A percentile compares a stretch with the other conserved stretches of the same genome.
phyloP scores from a whole-genome alignment of 1,140 invertebrate species.

The Hetaerina americana region DNA sequence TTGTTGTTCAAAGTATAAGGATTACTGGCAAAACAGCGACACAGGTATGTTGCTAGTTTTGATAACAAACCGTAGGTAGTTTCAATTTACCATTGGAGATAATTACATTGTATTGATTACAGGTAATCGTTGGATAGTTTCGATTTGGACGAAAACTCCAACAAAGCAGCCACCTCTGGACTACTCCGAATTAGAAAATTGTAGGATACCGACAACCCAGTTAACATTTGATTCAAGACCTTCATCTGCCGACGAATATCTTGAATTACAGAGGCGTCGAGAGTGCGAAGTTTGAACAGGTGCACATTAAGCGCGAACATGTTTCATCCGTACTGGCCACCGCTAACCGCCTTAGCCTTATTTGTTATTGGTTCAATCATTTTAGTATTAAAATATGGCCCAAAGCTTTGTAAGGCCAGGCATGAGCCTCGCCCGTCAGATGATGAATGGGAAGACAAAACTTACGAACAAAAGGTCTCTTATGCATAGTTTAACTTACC shows the following conservation, averaged over 20 bases:
- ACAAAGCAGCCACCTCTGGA: conserved; percentile 71
- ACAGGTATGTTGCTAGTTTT: conserved; percentile 41
- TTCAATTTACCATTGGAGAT: background rate
- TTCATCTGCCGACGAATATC: background rate
- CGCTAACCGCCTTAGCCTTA: conserved; percentile 50
- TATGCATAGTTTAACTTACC: conserved; percentile 20
- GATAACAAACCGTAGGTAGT: background rate
- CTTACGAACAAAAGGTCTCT: conserved; percentile 49
- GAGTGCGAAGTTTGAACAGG: background rate
- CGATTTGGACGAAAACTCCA: conserved; percentile 67
- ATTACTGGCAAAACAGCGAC: conserved; percentile 69
- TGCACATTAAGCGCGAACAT: conserved; percentile 33
- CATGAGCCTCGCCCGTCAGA: conserved; percentile 46
- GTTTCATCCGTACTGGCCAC: conserved; percentile 59
- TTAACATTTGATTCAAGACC: background rate
- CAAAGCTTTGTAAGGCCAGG: conserved; percentile 47
- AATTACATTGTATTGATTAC: conserved; percentile 18
- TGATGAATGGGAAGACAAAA: conserved; percentile 39
- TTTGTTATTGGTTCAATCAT: conserved; percentile 56
- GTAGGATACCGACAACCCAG: background rate
- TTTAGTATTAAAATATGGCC: conserved; percentile 53
- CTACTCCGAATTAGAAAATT: conserved; percentile 50
- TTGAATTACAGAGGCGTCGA: background rate
- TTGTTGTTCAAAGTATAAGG: conserved; percentile 61
- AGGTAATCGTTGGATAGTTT: conserved; percentile 72